Evolutionary conservation across 2,888 invertebrate species (phyloP), one percentile per base, ranked within the genome.

Genomic region (Aleiodes leptofemur): DNA sequence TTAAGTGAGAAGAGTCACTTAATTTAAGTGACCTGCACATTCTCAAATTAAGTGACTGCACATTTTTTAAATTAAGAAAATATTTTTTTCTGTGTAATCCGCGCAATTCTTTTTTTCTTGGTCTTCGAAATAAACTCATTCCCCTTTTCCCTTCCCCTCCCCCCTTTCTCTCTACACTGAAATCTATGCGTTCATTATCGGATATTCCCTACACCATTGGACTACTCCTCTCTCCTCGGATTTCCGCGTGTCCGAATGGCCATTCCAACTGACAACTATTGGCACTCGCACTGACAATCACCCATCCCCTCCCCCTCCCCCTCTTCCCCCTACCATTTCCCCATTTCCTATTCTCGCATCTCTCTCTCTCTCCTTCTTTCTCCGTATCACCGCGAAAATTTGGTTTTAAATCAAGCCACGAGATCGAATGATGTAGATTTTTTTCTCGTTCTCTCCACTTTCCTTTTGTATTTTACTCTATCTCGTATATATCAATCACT

Each of bases 181-280:
- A 31, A 66, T 66, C 29, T 48, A 29, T 29, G 66, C 66, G 50
- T 66, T 66, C 66, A 66, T 66, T 66, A 66, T 66, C 66, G 48
- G 66, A 66, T 50, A 66, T 48, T 16, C 23, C 29, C 16, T 43
- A 9, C 43, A 43, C 48, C 50, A n/a, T 34, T 6, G 29, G 48
- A 55, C 16, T 7, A 14, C 31, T 31, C 14, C 8, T 48, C 64
- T 48, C 48, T 48, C 14, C 34, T 13, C 50, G 50, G 23, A 48
- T 66, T 48, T 66, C 50, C 48, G 23, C 66, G 23, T 66, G 66
- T 66, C 50, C 66, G 66, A 50, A 66, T 50, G 66, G 66, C 66
- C 66, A 66, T 66, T 66, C 66, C 66, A 29, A 48, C 50, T 66
- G 66, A 66, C 66, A 66, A 66, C 66, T 66, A 66, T 66, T 66